Evolutionary conservation across 2,797 vertebrate species (phyloP).

Genomic region (Setipinna tenuifilis): DNA sequence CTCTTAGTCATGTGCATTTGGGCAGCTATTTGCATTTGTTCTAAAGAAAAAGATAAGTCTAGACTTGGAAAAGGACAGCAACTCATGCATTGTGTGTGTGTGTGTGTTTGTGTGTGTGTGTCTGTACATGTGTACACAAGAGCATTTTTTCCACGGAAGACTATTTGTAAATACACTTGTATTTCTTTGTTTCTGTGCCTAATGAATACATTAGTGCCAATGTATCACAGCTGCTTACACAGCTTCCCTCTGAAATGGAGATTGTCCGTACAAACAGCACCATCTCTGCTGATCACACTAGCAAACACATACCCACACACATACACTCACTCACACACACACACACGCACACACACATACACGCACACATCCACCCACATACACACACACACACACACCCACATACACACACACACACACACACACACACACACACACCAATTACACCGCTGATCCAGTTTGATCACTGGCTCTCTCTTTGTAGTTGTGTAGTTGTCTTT

Average conservation of each 20-base stretch:
- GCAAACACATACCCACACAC: not conserved
- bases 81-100: not conserved
- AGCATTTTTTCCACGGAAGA: not conserved
- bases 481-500: not conserved
- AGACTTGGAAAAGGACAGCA: not conserved
- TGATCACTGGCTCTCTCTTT: not conserved
- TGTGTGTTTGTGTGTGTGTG: slow-evolving; percentile 21
- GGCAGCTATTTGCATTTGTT: slow-evolving; percentile 22
- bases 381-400: not conserved
- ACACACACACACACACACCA: too few species aligned
- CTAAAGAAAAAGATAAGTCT: not conserved
- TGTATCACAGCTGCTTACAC: not conserved
- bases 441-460: not conserved
- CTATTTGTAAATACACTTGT: not conserved
- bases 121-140: not conserved
- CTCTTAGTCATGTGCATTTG: not conserved
- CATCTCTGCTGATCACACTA: not conserved
- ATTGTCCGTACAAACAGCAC: not conserved
- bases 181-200: too few species aligned
- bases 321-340: not conserved
- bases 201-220: not conserved
- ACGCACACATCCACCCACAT: not conserved
- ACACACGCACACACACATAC: not conserved
- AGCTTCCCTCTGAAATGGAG: not conserved
- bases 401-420: not conserved